Conservation (phyloP, 2,888 invertebrate species). For the Ametastegia equiseti region DNA sequence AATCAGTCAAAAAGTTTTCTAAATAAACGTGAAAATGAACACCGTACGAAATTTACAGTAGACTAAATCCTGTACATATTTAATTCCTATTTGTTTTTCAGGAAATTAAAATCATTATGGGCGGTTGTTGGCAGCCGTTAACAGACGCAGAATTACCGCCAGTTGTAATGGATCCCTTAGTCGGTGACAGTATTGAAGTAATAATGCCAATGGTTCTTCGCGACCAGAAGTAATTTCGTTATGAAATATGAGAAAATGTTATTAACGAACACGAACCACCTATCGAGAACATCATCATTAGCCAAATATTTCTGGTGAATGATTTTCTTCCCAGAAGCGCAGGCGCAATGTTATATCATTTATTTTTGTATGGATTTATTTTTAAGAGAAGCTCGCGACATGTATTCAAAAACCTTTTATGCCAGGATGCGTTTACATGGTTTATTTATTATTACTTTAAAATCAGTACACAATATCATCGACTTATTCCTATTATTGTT, state of each 20-base stretch:
- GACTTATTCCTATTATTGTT: too few relatives aligned
- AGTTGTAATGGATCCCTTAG: conserved; percentile 77
- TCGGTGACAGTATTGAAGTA: conserved; percentile 79
- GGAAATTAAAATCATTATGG: conserved; percentile 80
- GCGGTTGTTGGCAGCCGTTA: conserved; percentile 79
- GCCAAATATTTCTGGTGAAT: conserved; percentile 57
- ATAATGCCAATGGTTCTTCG: conserved; percentile 79
- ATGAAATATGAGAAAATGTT: conserved; percentile 50
- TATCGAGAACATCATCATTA: conserved; percentile 54
- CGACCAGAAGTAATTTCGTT: conserved; percentile 76
- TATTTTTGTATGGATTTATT: conserved; percentile 55
- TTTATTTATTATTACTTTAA: neutral
- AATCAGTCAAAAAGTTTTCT: too few relatives aligned
- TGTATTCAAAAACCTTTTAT: neutral
- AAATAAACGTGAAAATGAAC: neutral
- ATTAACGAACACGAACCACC: conserved; percentile 54
- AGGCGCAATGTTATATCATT: conserved; percentile 55
- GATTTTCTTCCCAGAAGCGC: conserved; percentile 59
- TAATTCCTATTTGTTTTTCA: conserved; percentile 60
- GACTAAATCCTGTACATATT: too few relatives aligned
- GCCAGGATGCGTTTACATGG: conserved; percentile 34
- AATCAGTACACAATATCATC: too few relatives aligned
- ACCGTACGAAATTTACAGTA: neutral
- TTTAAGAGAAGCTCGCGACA: conserved; percentile 44
- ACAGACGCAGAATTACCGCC: conserved; percentile 78